phyloP scores from a whole-genome alignment of 2,113 vertebrate species.

The Colinus virginianus region DNA sequence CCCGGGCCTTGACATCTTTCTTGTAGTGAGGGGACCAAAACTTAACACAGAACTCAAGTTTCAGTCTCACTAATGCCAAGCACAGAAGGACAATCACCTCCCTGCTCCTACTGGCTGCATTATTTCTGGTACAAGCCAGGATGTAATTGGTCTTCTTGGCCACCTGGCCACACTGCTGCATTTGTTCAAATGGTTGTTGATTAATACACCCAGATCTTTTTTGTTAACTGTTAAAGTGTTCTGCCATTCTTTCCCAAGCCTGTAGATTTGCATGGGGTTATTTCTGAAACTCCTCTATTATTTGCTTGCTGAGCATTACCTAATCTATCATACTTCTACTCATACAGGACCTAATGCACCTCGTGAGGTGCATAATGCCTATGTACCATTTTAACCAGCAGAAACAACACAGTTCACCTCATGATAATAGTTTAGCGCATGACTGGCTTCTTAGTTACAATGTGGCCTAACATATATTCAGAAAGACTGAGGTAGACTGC shows the following conservation, averaged over 20 bases:
- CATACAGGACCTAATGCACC: background rate
- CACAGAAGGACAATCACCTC: background rate
- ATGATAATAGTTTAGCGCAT: background rate
- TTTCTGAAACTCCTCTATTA: background rate
- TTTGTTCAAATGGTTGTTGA: background rate
- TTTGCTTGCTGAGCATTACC: background rate
- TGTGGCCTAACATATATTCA: background rate
- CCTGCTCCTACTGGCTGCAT: background rate
- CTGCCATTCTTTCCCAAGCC: background rate
- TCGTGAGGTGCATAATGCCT: background rate
- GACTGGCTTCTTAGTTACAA: background rate
- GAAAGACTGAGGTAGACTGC: background rate
- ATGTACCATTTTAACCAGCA: background rate
- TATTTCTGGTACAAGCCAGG: background rate
- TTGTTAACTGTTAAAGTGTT: background rate
- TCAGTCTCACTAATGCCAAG: too few species aligned
- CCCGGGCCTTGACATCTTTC: background rate
- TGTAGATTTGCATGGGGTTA: background rate
- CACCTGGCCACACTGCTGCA: background rate
- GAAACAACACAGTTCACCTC: background rate
- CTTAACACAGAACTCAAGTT: background rate
- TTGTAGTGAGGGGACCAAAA: background rate
- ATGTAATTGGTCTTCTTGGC: background rate
- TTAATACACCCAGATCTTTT: background rate
- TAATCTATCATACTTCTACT: background rate